phyloP scores from a whole-genome alignment of 2,113 vertebrate species.

The Forbesichthys papilliferus region DNA sequence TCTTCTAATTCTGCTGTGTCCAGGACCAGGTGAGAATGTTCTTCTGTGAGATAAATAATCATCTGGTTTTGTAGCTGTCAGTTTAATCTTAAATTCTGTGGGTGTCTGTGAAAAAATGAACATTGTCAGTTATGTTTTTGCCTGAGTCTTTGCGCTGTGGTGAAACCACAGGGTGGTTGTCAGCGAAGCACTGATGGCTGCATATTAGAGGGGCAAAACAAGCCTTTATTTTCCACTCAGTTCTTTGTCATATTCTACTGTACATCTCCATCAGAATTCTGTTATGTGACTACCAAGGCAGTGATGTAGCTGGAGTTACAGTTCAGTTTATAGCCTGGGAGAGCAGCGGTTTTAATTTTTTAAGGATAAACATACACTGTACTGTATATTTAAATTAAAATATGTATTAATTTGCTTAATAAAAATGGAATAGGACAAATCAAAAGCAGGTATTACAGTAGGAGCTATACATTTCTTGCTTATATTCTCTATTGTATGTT shows the following conservation, averaged over 20 bases:
- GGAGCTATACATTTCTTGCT: no score
- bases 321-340: no score
- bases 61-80: slow-evolving; percentile 8
- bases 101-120: not conserved
- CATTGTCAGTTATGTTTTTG: slow-evolving; percentile 6
- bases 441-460: no score
- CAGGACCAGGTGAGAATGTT: slow-evolving; percentile 9
- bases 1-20: not conserved
- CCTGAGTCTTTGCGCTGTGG: slow-evolving; percentile 11
- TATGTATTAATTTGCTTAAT: no score
- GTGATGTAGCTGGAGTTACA: no score
- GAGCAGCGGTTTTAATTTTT: no score
- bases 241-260: slow-evolving; percentile 24
- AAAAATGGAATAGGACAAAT: no score
- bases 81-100: not conserved
- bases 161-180: slow-evolving; percentile 14
- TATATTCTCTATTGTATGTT: no score
- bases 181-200: slow-evolving; percentile 2
- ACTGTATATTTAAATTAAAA: no score
- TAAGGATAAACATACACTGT: no score
- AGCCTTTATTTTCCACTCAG: slow-evolving; percentile 9
- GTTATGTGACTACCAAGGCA: no score
- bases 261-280: not conserved
- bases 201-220: slow-evolving; percentile 10
- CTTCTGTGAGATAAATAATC: slow-evolving; percentile 13